phyloP scores from a whole-genome alignment of 2,797 vertebrate species.

The Alosa sapidissima region DNA sequence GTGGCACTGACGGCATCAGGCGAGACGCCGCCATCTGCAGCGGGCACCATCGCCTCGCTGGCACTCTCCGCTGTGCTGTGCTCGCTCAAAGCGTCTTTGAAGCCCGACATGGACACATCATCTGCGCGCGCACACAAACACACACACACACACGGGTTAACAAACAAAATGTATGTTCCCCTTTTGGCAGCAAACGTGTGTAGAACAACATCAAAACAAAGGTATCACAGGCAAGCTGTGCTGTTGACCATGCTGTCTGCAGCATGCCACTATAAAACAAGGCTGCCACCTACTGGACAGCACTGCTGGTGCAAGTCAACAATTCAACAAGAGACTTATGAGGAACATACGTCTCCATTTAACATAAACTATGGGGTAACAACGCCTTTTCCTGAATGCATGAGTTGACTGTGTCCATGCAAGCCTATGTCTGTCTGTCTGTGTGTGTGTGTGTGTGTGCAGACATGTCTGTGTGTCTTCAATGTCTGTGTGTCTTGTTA shows the following conservation, averaged over 20 bases:
- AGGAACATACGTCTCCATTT: not conserved
- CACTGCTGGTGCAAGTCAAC: not conserved
- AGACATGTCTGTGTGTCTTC: not conserved
- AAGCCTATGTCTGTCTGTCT: no score
- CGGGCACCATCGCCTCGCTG: constrained; percentile 64
- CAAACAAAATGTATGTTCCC: not conserved
- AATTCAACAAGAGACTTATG: not conserved
- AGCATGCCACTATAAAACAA: constrained; percentile 27
- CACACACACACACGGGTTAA: not conserved
- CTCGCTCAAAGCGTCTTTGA: constrained; percentile 75
- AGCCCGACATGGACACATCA: constrained; percentile 81
- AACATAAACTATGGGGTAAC: not conserved
- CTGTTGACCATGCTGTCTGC: not conserved
- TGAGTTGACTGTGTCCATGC: not conserved
- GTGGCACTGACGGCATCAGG: constrained; percentile 89
- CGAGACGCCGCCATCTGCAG: constrained; percentile 81
- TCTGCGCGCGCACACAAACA: constrained; percentile 57
- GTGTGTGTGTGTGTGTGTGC: constrained; percentile 20
- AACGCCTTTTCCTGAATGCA: not conserved
- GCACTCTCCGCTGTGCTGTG: constrained; percentile 77
- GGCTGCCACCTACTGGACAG: constrained; percentile 63
- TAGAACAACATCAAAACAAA: not conserved
- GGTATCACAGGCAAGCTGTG: not conserved
- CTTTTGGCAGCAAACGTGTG: not conserved
- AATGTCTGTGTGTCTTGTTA: not conserved